Evolutionary conservation across 2,888 invertebrate species (phyloP).

Genomic region (Antheraea yamamai): DNA sequence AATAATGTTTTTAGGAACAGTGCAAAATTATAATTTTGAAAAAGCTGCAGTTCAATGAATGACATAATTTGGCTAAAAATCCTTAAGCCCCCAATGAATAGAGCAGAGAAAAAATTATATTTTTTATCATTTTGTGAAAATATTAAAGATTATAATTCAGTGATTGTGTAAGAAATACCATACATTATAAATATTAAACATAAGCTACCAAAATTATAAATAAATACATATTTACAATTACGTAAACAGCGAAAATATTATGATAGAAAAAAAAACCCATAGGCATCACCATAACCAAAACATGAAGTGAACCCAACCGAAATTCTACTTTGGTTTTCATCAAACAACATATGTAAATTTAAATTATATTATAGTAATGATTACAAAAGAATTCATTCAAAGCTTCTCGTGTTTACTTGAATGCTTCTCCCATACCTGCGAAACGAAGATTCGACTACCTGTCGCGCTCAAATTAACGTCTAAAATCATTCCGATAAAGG

Average conservation of each 20-base stretch:
- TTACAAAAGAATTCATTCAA: not conserved
- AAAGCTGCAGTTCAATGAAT: not conserved
- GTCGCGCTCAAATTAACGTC: too few species aligned
- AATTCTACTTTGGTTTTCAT: conserved; percentile 17
- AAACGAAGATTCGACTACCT: too few species aligned
- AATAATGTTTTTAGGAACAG: not conserved
- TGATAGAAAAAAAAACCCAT: not conserved
- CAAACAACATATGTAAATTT: conserved; percentile 9
- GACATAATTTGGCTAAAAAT: not conserved
- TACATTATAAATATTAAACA: conserved; percentile 1
- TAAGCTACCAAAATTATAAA: not conserved
- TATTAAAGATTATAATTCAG: not conserved
- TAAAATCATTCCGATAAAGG: too few species aligned
- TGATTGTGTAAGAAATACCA: not conserved
- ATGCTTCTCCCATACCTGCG: too few species aligned
- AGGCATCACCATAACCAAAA: conserved; percentile 2
- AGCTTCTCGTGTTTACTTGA: not conserved
- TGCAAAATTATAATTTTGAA: not conserved
- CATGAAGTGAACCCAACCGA: not conserved
- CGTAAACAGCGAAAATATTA: not conserved
- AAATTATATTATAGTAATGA: not conserved
- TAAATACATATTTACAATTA: not conserved
- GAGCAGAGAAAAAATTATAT: not conserved
- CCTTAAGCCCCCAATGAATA: not conserved
- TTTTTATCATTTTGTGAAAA: not conserved